Conservation (phyloP, 1,140 invertebrate genomes). For the Thaumetopoea pityocampa region DNA sequence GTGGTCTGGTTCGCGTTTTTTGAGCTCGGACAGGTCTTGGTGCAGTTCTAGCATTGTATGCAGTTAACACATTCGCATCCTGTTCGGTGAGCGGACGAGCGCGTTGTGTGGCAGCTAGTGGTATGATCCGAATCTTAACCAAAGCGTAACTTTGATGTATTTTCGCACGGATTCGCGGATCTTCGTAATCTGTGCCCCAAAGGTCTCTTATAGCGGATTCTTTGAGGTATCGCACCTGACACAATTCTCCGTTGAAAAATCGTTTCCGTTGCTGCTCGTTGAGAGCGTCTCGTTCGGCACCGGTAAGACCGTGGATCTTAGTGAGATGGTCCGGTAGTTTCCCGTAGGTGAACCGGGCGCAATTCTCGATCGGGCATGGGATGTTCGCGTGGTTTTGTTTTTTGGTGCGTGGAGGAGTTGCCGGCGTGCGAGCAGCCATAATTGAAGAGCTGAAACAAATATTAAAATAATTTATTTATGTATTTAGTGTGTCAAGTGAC, state of each 20-base stretch:
- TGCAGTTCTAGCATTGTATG: constrained; percentile 72
- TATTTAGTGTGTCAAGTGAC: no score
- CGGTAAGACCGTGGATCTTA: constrained; percentile 69
- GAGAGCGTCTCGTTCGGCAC: constrained; percentile 65
- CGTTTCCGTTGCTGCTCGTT: constrained; percentile 73
- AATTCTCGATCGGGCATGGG: constrained; percentile 73
- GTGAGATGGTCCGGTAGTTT: constrained; percentile 73
- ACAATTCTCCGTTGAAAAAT: constrained; percentile 74
- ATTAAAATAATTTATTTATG: background rate
- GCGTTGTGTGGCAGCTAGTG: constrained; percentile 65
- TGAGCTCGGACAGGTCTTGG: constrained; percentile 55
- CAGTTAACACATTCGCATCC: constrained; percentile 72
- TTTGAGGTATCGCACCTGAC: constrained; percentile 71
- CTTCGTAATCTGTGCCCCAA: constrained; percentile 72
- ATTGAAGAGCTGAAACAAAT: constrained; percentile 36
- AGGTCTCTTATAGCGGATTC: constrained; percentile 72
- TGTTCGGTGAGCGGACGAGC: constrained; percentile 69
- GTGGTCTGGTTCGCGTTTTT: constrained; percentile 43
- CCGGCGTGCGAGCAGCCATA: constrained; percentile 46
- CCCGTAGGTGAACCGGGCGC: constrained; percentile 72
- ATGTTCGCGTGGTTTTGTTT: constrained; percentile 75
- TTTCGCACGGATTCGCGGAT: constrained; percentile 66
- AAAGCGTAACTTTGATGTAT: constrained; percentile 72
- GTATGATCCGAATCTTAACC: constrained; percentile 73
- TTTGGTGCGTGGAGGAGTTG: constrained; percentile 54